Percentiles rank a stretch among this genome's conserved stretches.
Evolutionary conservation across 2,797 vertebrate genomes (phyloP).

Genomic region (Ctenopoma kingsleyae): DNA sequence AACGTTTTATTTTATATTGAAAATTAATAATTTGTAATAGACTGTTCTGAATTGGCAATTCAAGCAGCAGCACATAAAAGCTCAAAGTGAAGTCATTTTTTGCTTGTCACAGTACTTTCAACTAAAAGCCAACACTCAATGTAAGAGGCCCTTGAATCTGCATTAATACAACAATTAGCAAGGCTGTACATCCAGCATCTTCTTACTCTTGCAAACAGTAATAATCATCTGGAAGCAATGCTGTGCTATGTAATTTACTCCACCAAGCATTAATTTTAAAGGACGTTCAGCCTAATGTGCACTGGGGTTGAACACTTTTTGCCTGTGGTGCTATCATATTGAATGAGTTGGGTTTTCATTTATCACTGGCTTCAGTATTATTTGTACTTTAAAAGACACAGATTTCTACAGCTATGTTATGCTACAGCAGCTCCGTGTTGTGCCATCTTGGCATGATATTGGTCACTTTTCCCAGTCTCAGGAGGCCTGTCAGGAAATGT

Average conservation of each 20-base stretch:
- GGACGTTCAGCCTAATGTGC: slow-evolving; percentile 18
- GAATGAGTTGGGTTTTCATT: slow-evolving; percentile 11
- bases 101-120: slow-evolving; percentile 30
- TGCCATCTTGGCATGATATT: neutral
- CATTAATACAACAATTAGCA: slow-evolving; percentile 59
- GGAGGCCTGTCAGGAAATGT: neutral
- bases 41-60: neutral
- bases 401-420: neutral
- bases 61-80: neutral
- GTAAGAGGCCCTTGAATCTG: slow-evolving; percentile 55
- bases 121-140: slow-evolving; percentile 48
- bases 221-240: slow-evolving; percentile 43
- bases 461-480: slow-evolving; percentile 3
- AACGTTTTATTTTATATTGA: too few relatives aligned
- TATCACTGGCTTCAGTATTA: neutral
- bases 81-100: slow-evolving; percentile 14
- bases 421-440: neutral
- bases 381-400: slow-evolving; percentile 13
- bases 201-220: slow-evolving; percentile 48
- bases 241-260: slow-evolving; percentile 49
- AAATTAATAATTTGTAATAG: too few relatives aligned
- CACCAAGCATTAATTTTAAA: slow-evolving; percentile 23
- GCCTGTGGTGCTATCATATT: slow-evolving; percentile 6
- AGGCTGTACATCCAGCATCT: slow-evolving; percentile 37
- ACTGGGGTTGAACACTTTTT: slow-evolving; percentile 7